Base-by-base conservation (phyloP, 2,113 vertebrate species). In the Gorsachius goisagi region DNA sequence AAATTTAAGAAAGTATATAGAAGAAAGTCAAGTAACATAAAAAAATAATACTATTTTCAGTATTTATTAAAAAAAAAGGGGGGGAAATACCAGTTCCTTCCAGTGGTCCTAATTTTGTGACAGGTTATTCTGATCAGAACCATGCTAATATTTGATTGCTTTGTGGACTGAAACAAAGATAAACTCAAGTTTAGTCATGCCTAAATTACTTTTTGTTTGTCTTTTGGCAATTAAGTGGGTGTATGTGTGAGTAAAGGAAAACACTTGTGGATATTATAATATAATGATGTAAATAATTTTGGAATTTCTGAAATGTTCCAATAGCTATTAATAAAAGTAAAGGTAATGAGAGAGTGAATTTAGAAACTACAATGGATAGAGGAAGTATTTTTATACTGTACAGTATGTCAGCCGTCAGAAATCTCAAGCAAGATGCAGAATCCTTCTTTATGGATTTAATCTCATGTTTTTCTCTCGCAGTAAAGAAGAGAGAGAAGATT, bases 391-490 rank as follows among this genome's bases (percentile, higher is more conserved):
- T 66, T 89, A 41, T 2, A 7, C 5, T 47, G 11, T 37, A n/a
- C 11, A 18, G 27, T 24, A 62, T 6, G 21, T 4, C 6, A 90
- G 47, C 6, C 67, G 52, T 60, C 32, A 89, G 33, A 88, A 91
- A 68, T 24, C 7, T 47, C 44, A 63, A 55, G 13, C 4, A 84
- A 77, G 19, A 26, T 21, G 8, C 12, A 81, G 15, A 82, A 59
- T 72, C 10, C 8, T 6, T 37, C 28, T 75, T 78, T 23, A 56
- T 35, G 27, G 12, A 56, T 59, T 81, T 58, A 87, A 74, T 62
- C 3, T 63, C 4, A 3, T 8, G 3, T 22, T 64, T 52, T 55
- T 5, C 8, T 49, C 14, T 68, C 0, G 0, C 15, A 76, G 17
- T 35, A 26, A 37, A 75, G 22, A 77, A 44, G 20, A 63, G 39